phyloP scores from a whole-genome alignment of 2,888 invertebrate genomes.

The Cryptophagus acutangulus region DNA sequence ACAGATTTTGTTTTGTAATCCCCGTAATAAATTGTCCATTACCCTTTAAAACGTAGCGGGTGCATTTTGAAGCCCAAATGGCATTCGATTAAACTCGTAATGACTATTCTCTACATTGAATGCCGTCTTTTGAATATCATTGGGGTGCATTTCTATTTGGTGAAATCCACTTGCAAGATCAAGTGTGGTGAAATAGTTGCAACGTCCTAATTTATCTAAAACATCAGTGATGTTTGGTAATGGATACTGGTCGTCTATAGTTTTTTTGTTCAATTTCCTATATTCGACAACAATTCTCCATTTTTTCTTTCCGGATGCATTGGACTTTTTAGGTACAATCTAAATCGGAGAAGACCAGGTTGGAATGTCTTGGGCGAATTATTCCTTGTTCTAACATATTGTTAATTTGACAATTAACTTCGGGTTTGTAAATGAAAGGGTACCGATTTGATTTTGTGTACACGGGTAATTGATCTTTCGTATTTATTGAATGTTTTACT shows the following conservation, averaged over 20 bases:
- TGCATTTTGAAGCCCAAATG: conserved; percentile 29
- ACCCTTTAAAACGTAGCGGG: conserved; percentile 27
- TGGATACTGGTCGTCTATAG: conserved; percentile 2
- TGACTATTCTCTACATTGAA: conserved; percentile 15
- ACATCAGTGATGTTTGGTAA: too few species aligned
- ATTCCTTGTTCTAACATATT: conserved; percentile 6
- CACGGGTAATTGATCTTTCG: conserved; percentile 2
- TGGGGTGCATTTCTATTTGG: conserved; percentile 17
- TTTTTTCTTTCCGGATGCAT: too few species aligned
- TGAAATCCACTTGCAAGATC: too few species aligned
- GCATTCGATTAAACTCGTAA: conserved; percentile 23
- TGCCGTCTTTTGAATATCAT: conserved; percentile 12
- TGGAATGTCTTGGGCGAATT: conserved; percentile 1
- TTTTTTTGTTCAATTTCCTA: too few species aligned
- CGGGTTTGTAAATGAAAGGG: conserved; percentile 1
- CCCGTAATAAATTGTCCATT: conserved; percentile 24
- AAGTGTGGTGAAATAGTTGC: not conserved
- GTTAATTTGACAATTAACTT: conserved; percentile 2
- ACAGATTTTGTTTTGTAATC: not conserved
- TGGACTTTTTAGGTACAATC: conserved; percentile 6
- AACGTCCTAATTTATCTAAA: not conserved
- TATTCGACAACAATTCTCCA: too few species aligned
- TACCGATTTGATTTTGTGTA: conserved; percentile 1
- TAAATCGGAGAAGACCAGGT: conserved; percentile 2
- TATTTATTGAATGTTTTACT: not conserved